Base-by-base conservation (phyloP, 2,113 vertebrate species). In the Colinus virginianus region DNA sequence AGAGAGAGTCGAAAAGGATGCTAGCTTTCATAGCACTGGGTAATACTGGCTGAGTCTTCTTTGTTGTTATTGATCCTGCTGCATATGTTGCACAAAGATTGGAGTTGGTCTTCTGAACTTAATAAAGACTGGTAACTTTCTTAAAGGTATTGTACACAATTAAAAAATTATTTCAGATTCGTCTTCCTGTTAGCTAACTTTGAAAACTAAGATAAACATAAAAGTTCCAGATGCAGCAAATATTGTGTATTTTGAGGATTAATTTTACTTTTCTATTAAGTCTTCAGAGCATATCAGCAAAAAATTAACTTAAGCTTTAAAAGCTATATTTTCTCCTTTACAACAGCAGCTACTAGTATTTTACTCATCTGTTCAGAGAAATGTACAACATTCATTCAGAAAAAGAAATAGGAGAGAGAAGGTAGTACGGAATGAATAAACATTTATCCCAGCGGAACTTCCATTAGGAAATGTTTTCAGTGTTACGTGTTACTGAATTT, bases 211-310 rank as follows among this genome's bases (percentile, higher is more conserved):
- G 36, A 53, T 83, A 75, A 36, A 70, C 45, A 90, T 72, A 94
- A 93, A 80, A 94, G 90, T 96, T 13, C 89, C 97, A 78, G 48
- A 36, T 78, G 56, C 40, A 64, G 68, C 78, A 97, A 95, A 95
- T 87, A 93, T 21, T 30, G 58, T 93, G 56, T 77, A 80, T 81
- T 80, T 94, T 55, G 40, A 86, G 94, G 94, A 94, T 96, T 97
- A 96, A 88, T 92, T 87, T 70, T 94, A 30, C 38, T 88, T 77
- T 61, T 69, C 70, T 96, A 89, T 93, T 96, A 95, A 69, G 42
- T 86, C 43, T 90, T 97, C 87, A 93, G 84, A 95, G 92, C 72
- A 78, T 66, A 59, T 94, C 79, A 85, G 58, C 87, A 95, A 96
- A 94, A 64, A 70, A 76, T 77, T 64, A 59, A 49, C 25, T 19